Conservation (phyloP, 2,797 vertebrate genomes). For the Eulemur coronatus region DNA sequence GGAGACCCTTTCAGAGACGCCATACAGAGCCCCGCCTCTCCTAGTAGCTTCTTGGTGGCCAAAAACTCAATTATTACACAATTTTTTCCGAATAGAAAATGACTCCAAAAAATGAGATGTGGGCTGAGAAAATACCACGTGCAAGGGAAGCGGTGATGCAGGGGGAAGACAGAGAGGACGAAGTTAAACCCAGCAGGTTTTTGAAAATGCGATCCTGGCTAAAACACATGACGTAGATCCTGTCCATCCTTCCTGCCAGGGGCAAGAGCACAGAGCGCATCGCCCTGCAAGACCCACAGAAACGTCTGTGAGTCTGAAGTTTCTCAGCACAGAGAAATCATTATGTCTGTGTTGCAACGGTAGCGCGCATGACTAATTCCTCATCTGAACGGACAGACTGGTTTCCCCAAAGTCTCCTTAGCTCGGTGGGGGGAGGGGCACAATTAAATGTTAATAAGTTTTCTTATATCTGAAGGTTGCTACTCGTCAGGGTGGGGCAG, state of each 20-base stretch:
- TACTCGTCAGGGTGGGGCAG: slow-evolving; percentile 52
- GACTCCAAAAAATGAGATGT: background rate
- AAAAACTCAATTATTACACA: background rate
- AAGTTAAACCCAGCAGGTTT: slow-evolving; percentile 33
- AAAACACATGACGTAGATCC: background rate
- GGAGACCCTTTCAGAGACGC: background rate
- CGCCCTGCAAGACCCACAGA: background rate
- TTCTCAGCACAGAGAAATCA: background rate
- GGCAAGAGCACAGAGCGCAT: background rate
- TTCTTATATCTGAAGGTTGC: slow-evolving; percentile 25
- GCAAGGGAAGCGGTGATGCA: background rate
- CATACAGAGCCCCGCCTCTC: background rate
- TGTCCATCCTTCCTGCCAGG: background rate
- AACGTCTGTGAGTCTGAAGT: background rate
- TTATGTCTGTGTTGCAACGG: slow-evolving; percentile 52
- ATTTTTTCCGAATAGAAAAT: background rate
- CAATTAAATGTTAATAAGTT: slow-evolving; percentile 38
- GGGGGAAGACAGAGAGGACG: background rate
- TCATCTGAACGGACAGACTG: slow-evolving; percentile 48
- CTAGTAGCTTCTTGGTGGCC: too few species aligned
- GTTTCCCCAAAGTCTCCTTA: slow-evolving; percentile 64
- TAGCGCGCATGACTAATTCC: slow-evolving; percentile 53
- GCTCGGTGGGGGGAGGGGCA: background rate
- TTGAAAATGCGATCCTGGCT: background rate
- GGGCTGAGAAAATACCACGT: background rate